phyloP scores from a whole-genome alignment of 2,113 vertebrate species.

The Xenus cinereus region DNA sequence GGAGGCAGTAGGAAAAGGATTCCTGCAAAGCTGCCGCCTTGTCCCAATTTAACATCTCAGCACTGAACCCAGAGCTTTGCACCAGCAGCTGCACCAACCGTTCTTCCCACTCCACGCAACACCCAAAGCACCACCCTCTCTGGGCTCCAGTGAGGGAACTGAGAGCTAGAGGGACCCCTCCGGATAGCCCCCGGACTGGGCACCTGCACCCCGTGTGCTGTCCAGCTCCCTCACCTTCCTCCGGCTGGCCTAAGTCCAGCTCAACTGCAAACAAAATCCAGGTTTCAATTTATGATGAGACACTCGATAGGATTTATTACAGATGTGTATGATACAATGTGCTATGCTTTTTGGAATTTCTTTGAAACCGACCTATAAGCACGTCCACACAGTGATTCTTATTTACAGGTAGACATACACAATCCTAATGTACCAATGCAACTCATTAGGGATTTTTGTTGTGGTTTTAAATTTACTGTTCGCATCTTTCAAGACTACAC shows the following conservation, averaged over 20 bases:
- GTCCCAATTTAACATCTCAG: not conserved
- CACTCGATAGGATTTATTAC: not conserved
- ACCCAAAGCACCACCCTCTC: not conserved
- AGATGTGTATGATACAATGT: too few species aligned
- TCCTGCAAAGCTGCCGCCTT: rapidly evolving
- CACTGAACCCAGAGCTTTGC: not conserved
- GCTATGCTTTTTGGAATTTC: not conserved
- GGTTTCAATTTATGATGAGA: not conserved
- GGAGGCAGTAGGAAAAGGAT: not conserved
- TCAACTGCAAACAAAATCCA: not conserved
- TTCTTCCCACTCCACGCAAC: not conserved
- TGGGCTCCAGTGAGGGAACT: not conserved
- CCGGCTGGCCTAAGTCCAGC: not conserved
- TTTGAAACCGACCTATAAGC: not conserved
- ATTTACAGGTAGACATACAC: not conserved
- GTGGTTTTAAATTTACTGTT: not conserved
- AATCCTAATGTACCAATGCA: not conserved
- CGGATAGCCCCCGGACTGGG: rapidly evolving
- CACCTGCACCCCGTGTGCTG: not conserved
- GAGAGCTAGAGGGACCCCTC: not conserved
- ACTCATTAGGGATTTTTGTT: not conserved
- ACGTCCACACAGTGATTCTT: not conserved
- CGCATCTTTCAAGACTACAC: not conserved
- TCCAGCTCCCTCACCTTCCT: not conserved
- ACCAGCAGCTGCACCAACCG: not conserved